A percentile compares a stretch with the other conserved stretches of the same genome.
Conservation (phyloP, 2,797 vertebrate species). For the Galago senegalensis region DNA sequence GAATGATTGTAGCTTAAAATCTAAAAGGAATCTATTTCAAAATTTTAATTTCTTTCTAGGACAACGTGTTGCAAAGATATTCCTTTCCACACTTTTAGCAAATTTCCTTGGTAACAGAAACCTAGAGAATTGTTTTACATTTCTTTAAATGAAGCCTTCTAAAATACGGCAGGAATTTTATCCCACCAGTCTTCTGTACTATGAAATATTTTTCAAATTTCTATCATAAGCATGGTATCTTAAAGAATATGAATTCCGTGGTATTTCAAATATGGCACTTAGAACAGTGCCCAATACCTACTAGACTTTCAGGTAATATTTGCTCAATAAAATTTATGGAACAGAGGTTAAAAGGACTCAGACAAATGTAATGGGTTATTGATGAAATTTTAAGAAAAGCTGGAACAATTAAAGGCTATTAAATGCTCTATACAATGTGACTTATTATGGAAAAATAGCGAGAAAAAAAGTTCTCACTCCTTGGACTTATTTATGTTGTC, state of each 20-base stretch:
- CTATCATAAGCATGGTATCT: not conserved
- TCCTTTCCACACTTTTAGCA: not conserved
- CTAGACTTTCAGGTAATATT: not conserved
- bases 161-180: not conserved
- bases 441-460: not conserved
- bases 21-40: not conserved
- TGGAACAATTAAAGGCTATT: not conserved
- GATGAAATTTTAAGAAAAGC: not conserved
- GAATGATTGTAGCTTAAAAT: not conserved
- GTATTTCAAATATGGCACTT: not conserved
- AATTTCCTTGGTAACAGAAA: not conserved
- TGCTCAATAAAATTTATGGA: not conserved
- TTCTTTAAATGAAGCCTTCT: not conserved
- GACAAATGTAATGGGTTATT: not conserved
- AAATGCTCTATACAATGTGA: not conserved
- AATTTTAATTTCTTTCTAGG: not conserved
- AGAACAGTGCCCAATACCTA: not conserved
- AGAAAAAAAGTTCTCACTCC: not conserved
- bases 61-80: not conserved
- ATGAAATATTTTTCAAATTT: slow-evolving; percentile 1
- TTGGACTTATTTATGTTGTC: not conserved
- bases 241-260: not conserved
- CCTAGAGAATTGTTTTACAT: not conserved
- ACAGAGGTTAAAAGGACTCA: not conserved
- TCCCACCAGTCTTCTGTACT: slow-evolving; percentile 24